Conservation (phyloP, 1,140 invertebrate genomes). For the Galleria mellonella region DNA sequence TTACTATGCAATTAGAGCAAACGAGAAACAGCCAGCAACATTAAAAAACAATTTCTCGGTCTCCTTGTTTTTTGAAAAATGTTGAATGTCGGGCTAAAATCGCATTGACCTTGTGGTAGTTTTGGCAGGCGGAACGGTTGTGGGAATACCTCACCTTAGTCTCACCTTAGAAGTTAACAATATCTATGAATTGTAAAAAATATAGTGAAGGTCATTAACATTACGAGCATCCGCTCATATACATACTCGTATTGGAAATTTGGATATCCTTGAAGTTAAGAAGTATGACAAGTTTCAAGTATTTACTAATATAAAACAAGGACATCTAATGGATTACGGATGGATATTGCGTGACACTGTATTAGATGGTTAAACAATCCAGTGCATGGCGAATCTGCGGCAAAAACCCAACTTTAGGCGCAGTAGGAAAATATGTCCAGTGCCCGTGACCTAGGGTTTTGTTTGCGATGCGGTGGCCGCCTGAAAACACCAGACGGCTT, state of each 20-base stretch:
- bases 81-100: constrained; percentile 14
- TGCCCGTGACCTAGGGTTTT: constrained; percentile 55
- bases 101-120: constrained; percentile 19
- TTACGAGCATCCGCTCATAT: no score
- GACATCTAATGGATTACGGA: no score
- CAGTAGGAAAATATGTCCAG: constrained; percentile 48
- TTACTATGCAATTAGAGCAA: constrained; percentile 28
- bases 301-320: no score
- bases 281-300: no score
- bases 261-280: no score
- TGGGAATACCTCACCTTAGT: not conserved
- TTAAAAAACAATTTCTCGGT: constrained; percentile 19
- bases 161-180: not conserved
- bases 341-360: no score
- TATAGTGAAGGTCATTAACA: no score
- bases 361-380: no score
- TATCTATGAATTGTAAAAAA: not conserved
- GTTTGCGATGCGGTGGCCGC: constrained; percentile 47
- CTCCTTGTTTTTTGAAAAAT: constrained; percentile 18
- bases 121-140: constrained; percentile 13
- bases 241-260: no score
- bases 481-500: constrained; percentile 62
- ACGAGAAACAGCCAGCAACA: constrained; percentile 7
- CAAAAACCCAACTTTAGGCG: no score
- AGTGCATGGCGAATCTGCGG: no score